These are phyloP conservation scores for Indri indri DNA, from an alignment of 2,113 vertebrate genomes.

Conservation along the genomic window DNA sequence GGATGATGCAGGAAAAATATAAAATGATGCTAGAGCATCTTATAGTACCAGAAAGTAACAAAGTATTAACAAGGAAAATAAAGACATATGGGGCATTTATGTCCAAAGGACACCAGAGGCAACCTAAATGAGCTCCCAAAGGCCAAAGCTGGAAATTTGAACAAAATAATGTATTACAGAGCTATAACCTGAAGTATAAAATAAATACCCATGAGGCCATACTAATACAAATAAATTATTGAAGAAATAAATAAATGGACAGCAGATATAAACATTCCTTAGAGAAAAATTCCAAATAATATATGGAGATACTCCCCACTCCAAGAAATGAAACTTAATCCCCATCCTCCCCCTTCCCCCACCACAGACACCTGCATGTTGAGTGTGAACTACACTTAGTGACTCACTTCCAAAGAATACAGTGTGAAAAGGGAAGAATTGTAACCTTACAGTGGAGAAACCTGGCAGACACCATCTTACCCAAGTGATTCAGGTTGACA, in stretches of 20 bases:
- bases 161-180: not conserved
- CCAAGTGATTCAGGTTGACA: not conserved
- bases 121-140: not conserved
- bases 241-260: not conserved
- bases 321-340: not conserved
- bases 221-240: not conserved
- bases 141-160: not conserved
- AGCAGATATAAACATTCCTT: not conserved
- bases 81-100: not conserved
- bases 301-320: not conserved
- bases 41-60: not conserved
- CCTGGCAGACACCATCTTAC: not conserved
- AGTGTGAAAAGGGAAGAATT: not conserved
- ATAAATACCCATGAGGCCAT: not conserved
- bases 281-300: not conserved
- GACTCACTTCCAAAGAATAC: not conserved
- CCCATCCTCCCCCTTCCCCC: not conserved
- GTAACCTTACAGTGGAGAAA: not conserved
- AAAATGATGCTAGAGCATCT: not conserved
- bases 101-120: not conserved
- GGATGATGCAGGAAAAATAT: not conserved
- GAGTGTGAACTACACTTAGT: not conserved
- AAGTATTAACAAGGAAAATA: not conserved
- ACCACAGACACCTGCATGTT: not conserved
- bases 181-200: not conserved